Percentiles rank a stretch among this genome's conserved stretches.
Evolutionary conservation across 2,797 vertebrate species (phyloP).

Genomic region (Rhyacichthys aspro): DNA sequence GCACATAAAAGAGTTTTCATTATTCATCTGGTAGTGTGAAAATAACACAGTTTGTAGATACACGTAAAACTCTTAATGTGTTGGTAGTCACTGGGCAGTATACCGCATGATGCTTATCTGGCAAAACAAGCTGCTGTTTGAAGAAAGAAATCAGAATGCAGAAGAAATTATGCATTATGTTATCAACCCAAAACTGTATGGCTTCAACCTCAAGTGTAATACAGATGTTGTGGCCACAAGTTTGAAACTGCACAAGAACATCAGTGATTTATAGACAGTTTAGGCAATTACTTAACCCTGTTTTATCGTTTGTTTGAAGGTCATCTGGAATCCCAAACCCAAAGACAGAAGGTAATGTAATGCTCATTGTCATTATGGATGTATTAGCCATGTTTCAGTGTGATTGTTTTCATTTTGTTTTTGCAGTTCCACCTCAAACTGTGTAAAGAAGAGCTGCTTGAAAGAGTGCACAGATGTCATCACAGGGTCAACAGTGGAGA

Average conservation of each 20-base stretch:
- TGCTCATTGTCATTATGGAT: neutral
- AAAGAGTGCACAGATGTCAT: slow-evolving; percentile 15
- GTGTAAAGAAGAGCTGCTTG: slow-evolving; percentile 63
- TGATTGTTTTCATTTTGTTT: slow-evolving; percentile 15
- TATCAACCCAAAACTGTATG: too few species aligned
- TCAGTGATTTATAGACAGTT: neutral
- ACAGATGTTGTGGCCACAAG: slow-evolving; percentile 52
- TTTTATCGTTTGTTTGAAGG: slow-evolving; percentile 57
- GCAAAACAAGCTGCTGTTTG: slow-evolving; percentile 39
- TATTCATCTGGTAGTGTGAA: neutral
- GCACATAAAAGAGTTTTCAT: slow-evolving; percentile 50
- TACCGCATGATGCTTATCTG: slow-evolving; percentile 70
- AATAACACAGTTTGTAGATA: slow-evolving; percentile 9
- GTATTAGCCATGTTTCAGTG: neutral
- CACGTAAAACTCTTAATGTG: slow-evolving; percentile 45
- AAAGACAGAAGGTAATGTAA: slow-evolving; percentile 77
- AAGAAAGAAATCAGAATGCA: slow-evolving; percentile 26
- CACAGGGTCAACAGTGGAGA: slow-evolving; percentile 21
- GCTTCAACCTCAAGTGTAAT: neutral
- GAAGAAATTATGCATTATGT: neutral
- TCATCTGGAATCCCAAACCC: slow-evolving; percentile 72
- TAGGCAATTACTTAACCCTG: slow-evolving; percentile 3
- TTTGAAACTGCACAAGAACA: slow-evolving; percentile 16
- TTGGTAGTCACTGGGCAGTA: slow-evolving; percentile 54
- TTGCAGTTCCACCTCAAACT: slow-evolving; percentile 78